Percentiles rank a stretch among this genome's conserved stretches.
These are phyloP conservation scores for Diprion similis DNA, from an alignment of 1,140 invertebrate species.

Conservation along the genomic window DNA sequence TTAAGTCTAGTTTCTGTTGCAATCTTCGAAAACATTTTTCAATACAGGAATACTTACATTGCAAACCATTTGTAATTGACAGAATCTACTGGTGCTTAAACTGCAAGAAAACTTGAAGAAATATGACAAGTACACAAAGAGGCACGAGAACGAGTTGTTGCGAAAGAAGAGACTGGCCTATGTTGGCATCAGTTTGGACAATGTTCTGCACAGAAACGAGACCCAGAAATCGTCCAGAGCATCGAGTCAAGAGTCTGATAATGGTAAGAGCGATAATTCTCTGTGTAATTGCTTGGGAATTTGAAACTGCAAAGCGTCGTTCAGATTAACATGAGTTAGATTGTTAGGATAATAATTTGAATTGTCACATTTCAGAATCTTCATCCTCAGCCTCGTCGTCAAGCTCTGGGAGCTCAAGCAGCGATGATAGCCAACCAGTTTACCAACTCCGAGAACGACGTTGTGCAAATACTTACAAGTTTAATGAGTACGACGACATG, in stretches of 20 bases:
- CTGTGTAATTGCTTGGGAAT: no score
- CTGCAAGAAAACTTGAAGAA: constrained; percentile 68
- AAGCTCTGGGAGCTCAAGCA: constrained; percentile 62
- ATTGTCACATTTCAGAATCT: constrained; percentile 35
- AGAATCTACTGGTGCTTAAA: constrained; percentile 76
- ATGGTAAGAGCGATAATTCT: constrained; percentile 30
- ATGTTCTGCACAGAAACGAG: constrained; percentile 67
- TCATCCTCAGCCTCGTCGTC: constrained; percentile 41
- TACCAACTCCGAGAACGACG: constrained; percentile 81
- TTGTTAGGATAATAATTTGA: no score
- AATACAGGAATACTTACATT: constrained; percentile 6
- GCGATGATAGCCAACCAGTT: constrained; percentile 74
- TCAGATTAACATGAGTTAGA: no score
- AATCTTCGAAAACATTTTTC: neutral
- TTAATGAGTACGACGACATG: constrained; percentile 93
- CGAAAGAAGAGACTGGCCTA: constrained; percentile 76
- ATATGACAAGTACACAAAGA: constrained; percentile 67
- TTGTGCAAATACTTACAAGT: constrained; percentile 80
- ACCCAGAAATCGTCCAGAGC: constrained; percentile 41
- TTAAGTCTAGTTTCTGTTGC: neutral
- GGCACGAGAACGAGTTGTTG: constrained; percentile 74
- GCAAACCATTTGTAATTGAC: constrained; percentile 38
- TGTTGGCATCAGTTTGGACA: constrained; percentile 80
- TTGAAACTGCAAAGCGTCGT: no score
- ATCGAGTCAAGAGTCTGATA: constrained; percentile 46